Base-by-base conservation (phyloP, 2,888 invertebrate genomes). In the Agonum fuliginosum region DNA sequence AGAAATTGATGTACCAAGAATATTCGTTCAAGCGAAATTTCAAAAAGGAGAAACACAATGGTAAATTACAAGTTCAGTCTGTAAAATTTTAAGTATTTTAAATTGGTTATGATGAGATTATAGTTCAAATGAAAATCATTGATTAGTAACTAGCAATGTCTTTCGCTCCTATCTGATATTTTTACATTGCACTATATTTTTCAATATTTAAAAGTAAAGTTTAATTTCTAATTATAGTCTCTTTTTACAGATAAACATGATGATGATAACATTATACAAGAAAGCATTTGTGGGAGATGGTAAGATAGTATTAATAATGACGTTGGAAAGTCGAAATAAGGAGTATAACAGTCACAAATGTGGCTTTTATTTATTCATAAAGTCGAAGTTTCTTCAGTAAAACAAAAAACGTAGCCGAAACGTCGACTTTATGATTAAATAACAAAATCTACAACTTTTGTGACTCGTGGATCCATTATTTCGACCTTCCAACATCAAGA, bases 11-110 rank as follows among this genome's bases (percentile, higher is more conserved):
- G 97, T 97, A 0, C 95, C 95, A 0, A 90, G 99, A 79, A 94
- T 97, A 82, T 99, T 98, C 88, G 91, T 99, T 0, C 99, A 99
- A 87, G 96, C 93, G 2, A 95, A 95, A 89, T 95, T 95, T 83
- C 86, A 84, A 27, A 94, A 93, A 83, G 43, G n/a, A n/a, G n/a
- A 22, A 51, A 30, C 6, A 62, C 3, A 34, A 14, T 4, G 17
- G 30, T 20, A 62, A 6, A 12, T 30, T 14, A 27, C 30, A 3
- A 37, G 67, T 37, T 67, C 4, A 22, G 67, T 67, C 3, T 43
- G 10, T 43, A 30, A 43, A 43, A n/a, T n/a, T 12, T 22, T 62
- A 14, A 67, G 37, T 20, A 62, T 30, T 67, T 41, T 41, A 20
- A 62, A 22, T 30, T 54, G 19, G 2, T 20, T n/a, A 65, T 74